Percentiles rank a stretch among this genome's conserved stretches.
phyloP scores from a whole-genome alignment of 2,113 vertebrate genomes.

The Crotalus helleri region DNA sequence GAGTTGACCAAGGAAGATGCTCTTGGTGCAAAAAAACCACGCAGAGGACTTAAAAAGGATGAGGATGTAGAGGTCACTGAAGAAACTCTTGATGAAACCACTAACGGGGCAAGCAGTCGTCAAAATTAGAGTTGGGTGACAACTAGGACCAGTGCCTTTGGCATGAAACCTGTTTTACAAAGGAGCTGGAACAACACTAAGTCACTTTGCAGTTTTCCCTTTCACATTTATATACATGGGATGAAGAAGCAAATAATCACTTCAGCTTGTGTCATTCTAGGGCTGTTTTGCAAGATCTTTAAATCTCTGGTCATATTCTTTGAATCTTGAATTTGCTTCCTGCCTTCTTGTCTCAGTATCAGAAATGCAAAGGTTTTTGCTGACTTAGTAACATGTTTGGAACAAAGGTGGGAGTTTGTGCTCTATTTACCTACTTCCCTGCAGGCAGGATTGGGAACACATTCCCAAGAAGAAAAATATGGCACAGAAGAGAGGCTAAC shows the following conservation, averaged over 20 bases:
- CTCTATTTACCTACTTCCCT: neutral
- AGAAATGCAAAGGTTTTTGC: constrained; percentile 39
- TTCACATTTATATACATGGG: constrained; percentile 11
- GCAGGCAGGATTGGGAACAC: neutral
- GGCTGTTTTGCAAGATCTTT: constrained; percentile 8
- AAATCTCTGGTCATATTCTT: neutral
- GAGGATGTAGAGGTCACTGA: constrained; percentile 20
- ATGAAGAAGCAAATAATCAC: neutral
- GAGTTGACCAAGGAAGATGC: constrained; percentile 80
- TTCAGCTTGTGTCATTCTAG: neutral
- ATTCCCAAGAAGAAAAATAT: constrained; percentile 33
- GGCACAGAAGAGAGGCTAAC: constrained; percentile 1
- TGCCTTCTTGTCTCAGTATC: constrained; percentile 1
- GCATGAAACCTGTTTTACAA: neutral
- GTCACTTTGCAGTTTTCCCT: constrained; percentile 22
- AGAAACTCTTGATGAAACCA: constrained; percentile 32
- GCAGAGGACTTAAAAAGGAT: constrained; percentile 41
- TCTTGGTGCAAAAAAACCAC: constrained; percentile 32
- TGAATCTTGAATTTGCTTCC: constrained; percentile 10
- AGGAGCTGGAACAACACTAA: constrained; percentile 27
- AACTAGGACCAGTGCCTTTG: constrained; percentile 4
- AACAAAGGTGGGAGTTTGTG: neutral
- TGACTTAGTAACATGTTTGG: neutral
- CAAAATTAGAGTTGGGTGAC: constrained; percentile 11
- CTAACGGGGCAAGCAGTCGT: constrained; percentile 39